phyloP scores from a whole-genome alignment of 2,113 vertebrate species.

The Sula dactylatra region DNA sequence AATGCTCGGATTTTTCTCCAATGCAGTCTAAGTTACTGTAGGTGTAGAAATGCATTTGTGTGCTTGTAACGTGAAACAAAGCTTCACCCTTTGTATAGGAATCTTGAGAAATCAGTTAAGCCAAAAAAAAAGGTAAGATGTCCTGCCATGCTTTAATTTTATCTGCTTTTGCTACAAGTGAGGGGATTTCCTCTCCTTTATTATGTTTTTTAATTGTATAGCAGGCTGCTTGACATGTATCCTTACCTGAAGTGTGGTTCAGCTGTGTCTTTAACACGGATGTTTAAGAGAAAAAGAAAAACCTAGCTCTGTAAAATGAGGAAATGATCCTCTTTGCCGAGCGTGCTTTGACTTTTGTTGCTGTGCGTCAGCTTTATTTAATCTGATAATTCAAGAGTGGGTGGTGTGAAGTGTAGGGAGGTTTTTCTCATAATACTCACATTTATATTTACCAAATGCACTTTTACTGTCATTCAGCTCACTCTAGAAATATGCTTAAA shows the following conservation, averaged over 20 bases:
- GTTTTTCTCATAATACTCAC: slow-evolving; percentile 36
- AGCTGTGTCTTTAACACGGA: slow-evolving; percentile 7
- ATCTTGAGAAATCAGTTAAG: slow-evolving; percentile 12
- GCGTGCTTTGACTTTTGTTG: slow-evolving; percentile 13
- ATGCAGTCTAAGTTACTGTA: slow-evolving; percentile 2
- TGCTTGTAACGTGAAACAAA: slow-evolving; percentile 24
- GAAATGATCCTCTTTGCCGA: background rate
- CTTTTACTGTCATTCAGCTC: slow-evolving; percentile 47
- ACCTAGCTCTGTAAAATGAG: background rate
- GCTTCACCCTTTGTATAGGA: background rate
- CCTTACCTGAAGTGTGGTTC: slow-evolving; percentile 4
- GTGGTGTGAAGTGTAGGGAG: slow-evolving; percentile 16
- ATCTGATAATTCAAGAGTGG: slow-evolving; percentile 14
- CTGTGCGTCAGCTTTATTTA: background rate
- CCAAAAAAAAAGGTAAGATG: slow-evolving; percentile 17
- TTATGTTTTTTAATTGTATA: background rate
- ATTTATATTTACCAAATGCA: slow-evolving; percentile 25
- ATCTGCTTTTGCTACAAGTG: background rate
- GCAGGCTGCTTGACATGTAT: background rate
- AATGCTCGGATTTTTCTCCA: slow-evolving; percentile 15
- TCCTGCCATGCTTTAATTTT: background rate
- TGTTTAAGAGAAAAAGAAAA: background rate
- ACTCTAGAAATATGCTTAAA: slow-evolving; percentile 39
- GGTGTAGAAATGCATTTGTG: background rate
- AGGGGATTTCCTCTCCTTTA: background rate